Evolutionary conservation across 2,888 invertebrate genomes (phyloP).

Genomic region (Slavum lentiscoides): DNA sequence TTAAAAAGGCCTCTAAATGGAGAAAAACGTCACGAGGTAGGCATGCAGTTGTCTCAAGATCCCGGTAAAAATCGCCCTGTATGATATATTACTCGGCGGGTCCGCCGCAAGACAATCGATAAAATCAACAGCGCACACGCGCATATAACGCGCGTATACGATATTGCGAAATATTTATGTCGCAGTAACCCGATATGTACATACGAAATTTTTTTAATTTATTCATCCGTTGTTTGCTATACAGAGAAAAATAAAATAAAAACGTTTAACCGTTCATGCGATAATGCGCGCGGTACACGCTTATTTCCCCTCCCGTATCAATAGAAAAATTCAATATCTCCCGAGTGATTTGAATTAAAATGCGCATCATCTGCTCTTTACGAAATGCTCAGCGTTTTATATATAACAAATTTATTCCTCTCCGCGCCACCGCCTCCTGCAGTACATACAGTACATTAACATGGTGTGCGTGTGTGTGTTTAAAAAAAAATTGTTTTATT

Average conservation of each 20-base stretch:
- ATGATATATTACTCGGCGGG: neutral
- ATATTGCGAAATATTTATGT: neutral
- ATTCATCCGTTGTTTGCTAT: constrained; percentile 33
- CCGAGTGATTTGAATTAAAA: constrained; percentile 40
- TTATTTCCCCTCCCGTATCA: neutral
- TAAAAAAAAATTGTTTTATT: too few relatives aligned
- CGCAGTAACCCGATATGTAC: too few relatives aligned
- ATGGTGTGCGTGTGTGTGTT: neutral
- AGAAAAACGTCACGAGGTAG: too few relatives aligned
- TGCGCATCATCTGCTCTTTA: constrained; percentile 32
- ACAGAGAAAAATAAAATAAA: neutral
- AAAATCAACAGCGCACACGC: constrained; percentile 13
- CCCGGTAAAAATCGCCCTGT: too few relatives aligned
- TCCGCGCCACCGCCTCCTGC: neutral
- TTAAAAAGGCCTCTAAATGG: too few relatives aligned
- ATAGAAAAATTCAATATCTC: constrained; percentile 14
- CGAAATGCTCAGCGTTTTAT: neutral
- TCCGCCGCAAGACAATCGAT: constrained; percentile 26
- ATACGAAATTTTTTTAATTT: constrained; percentile 36
- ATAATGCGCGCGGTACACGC: neutral
- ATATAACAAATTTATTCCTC: constrained; percentile 2
- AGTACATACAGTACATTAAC: neutral
- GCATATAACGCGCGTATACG: neutral
- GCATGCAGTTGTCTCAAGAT: too few relatives aligned
- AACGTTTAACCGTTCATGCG: constrained; percentile 26